Conservation (phyloP, 1,140 invertebrate species). For the Drosophila obscura region DNA sequence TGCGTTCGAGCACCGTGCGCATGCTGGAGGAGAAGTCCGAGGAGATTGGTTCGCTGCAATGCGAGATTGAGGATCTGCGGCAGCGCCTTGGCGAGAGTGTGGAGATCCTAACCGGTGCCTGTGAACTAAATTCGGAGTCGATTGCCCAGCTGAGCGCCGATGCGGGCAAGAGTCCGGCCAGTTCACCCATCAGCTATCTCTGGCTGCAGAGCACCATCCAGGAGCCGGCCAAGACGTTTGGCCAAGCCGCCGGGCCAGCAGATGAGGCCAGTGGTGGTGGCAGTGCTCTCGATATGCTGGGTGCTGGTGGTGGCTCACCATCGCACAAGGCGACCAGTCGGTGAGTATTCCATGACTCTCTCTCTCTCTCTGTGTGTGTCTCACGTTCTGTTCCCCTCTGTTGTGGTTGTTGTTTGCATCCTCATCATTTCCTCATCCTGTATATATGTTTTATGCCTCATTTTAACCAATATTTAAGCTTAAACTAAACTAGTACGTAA, state of each 20-base stretch:
- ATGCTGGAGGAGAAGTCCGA: constrained; percentile 84
- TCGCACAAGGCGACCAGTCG: constrained; percentile 62
- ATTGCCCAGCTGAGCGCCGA: constrained; percentile 55
- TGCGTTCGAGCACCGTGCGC: constrained; percentile 65
- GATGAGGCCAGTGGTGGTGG: constrained; percentile 37
- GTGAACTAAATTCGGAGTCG: constrained; percentile 61
- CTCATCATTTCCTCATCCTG: neutral
- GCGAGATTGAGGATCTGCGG: constrained; percentile 84
- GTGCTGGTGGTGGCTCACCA: constrained; percentile 49
- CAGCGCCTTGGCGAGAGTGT: constrained; percentile 75
- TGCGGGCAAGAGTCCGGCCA: constrained; percentile 70
- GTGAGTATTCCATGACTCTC: constrained; percentile 55
- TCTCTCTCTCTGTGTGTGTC: constrained; percentile 20
- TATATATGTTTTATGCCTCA: constrained; percentile 14
- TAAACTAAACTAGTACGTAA: constrained; percentile 28
- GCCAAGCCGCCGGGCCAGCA: neutral
- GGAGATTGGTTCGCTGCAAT: constrained; percentile 86
- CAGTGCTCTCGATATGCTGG: constrained; percentile 46
- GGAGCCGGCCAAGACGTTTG: constrained; percentile 71
- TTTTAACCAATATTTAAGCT: constrained; percentile 8
- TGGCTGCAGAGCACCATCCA: constrained; percentile 84
- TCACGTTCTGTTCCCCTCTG: constrained; percentile 9
- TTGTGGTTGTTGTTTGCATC: constrained; percentile 2
- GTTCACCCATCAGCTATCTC: constrained; percentile 84
- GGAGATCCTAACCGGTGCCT: constrained; percentile 77